Conservation (phyloP, 2,113 vertebrate species). For the Larimichthys crocea region DNA sequence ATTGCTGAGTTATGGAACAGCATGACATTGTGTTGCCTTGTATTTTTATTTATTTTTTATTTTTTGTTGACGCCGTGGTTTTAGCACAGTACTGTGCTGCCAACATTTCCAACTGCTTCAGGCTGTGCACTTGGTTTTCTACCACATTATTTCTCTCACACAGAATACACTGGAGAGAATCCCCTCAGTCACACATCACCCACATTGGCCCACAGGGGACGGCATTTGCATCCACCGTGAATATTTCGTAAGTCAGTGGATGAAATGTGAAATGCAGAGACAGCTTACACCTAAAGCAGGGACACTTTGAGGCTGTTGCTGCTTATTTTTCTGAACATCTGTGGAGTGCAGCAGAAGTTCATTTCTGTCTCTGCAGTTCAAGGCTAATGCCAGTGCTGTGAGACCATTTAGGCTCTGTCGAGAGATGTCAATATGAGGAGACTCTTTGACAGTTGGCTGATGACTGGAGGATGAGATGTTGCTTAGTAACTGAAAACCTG, state of each 20-base stretch:
- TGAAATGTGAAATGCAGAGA: not conserved
- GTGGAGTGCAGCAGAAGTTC: conserved; percentile 3
- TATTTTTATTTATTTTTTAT: not conserved
- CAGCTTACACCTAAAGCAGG: not conserved
- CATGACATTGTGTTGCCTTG: not conserved
- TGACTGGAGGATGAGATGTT: conserved; percentile 68
- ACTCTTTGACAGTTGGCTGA: conserved; percentile 64
- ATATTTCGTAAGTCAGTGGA: not conserved
- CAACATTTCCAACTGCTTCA: conserved; percentile 25
- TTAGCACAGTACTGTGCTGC: not conserved
- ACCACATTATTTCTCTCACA: conserved; percentile 9
- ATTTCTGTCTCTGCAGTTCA: not conserved
- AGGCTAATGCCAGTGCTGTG: not conserved
- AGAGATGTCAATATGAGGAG: conserved; percentile 53
- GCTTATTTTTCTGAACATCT: conserved; percentile 34
- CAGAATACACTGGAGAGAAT: conserved; percentile 2
- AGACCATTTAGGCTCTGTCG: conserved; percentile 42
- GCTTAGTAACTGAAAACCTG: conserved; percentile 75
- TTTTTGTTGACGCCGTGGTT: conserved; percentile 11
- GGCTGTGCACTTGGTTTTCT: conserved; percentile 11
- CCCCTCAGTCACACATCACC: conserved; percentile 17
- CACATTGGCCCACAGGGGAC: not conserved
- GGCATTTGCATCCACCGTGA: conserved; percentile 13
- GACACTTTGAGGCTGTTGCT: not conserved
- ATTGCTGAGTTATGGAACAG: not conserved